Conservation (phyloP, 2,888 invertebrate genomes). For the Parochlus steinenii region DNA sequence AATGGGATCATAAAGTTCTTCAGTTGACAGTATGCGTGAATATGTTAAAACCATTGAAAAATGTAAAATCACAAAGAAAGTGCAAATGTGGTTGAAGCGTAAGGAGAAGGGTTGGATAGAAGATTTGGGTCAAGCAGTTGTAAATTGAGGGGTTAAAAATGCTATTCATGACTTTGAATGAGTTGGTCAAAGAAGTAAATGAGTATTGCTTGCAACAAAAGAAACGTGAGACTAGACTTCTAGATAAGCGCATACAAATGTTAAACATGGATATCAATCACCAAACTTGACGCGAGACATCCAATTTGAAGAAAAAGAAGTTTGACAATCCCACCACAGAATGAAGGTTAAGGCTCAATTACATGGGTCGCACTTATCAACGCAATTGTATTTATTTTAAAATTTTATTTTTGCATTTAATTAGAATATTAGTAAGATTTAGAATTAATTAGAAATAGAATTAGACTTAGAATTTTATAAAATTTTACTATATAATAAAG, state of each 20-base stretch:
- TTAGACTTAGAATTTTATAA: no score
- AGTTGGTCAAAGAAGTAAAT: constrained; percentile 14
- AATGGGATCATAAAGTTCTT: constrained; percentile 56
- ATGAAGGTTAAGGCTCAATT: constrained; percentile 43
- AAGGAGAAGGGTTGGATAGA: constrained; percentile 35
- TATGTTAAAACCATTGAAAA: constrained; percentile 41
- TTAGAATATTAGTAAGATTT: no score
- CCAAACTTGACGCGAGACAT: constrained; percentile 21
- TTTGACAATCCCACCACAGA: constrained; percentile 26
- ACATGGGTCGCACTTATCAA: no score
- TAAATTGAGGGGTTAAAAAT: constrained; percentile 14
- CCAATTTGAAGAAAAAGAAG: constrained; percentile 22
- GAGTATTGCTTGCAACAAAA: constrained; percentile 12
- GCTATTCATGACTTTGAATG: constrained; percentile 11
- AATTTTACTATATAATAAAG: no score
- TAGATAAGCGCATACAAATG: constrained; percentile 22
- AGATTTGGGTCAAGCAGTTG: constrained; percentile 14
- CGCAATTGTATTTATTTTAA: no score
- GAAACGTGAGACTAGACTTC: constrained; percentile 20
- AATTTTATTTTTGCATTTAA: no score
- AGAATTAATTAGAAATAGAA: no score
- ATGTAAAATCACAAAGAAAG: constrained; percentile 48
- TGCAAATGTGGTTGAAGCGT: constrained; percentile 41
- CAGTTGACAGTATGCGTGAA: constrained; percentile 46
- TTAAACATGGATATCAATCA: constrained; percentile 23